These are phyloP conservation scores for Scaptomyza polygonia DNA, from an alignment of 2,888 invertebrate species.

Conservation along the genomic window DNA sequence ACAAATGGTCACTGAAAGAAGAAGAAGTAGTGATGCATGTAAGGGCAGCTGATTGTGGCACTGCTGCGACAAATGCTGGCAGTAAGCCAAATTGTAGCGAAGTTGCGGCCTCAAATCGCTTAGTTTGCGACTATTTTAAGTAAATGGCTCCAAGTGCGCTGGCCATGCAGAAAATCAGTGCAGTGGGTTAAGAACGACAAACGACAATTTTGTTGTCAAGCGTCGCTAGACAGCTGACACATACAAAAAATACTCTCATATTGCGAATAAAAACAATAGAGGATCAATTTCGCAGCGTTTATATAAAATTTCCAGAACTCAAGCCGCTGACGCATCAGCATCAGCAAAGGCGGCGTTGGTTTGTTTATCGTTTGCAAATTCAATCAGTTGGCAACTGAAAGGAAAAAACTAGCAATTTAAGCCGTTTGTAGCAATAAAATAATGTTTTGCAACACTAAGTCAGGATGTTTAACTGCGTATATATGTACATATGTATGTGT, in stretches of 20 bases:
- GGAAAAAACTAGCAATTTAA: not conserved
- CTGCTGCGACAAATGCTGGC: constrained; percentile 23
- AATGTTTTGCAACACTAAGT: constrained; percentile 9
- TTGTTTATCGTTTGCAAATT: constrained; percentile 39
- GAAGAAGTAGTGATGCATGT: not conserved
- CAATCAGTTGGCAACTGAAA: constrained; percentile 11
- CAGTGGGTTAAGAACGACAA: constrained; percentile 44
- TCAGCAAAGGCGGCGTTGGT: not conserved
- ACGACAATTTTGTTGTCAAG: not conserved
- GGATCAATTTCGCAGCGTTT: not conserved
- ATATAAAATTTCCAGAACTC: constrained; percentile 8
- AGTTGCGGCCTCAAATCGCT: constrained; percentile 30
- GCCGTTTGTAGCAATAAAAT: not conserved
- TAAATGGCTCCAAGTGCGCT: constrained; percentile 35
- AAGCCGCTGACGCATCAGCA: constrained; percentile 35
- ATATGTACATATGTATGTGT: not conserved
- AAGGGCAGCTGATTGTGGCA: not conserved
- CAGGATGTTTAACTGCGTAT: too few relatives aligned
- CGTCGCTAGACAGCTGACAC: constrained; percentile 1
- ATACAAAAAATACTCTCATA: constrained; percentile 2
- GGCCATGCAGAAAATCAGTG: constrained; percentile 28
- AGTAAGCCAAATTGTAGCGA: constrained; percentile 41
- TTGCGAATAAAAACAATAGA: constrained; percentile 3
- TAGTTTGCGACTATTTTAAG: constrained; percentile 31
- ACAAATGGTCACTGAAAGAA: constrained; percentile 1